Conservation (phyloP, 2,797 vertebrate genomes). For the Eidolon dupreanum region DNA sequence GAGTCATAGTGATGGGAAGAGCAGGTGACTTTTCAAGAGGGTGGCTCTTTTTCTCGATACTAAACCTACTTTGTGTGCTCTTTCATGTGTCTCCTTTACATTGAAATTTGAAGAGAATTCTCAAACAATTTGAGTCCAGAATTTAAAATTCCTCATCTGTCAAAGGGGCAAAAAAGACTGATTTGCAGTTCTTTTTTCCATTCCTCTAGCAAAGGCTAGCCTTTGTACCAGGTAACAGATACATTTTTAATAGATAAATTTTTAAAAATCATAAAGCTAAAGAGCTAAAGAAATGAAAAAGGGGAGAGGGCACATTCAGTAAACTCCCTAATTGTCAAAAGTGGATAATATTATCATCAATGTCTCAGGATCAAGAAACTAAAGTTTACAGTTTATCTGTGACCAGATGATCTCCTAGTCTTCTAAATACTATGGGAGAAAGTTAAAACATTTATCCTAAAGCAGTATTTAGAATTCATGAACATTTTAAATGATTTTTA, state of each 20-base stretch:
- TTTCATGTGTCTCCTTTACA: constrained; percentile 32
- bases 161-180: constrained; percentile 39
- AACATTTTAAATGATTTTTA: constrained; percentile 28
- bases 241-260: neutral
- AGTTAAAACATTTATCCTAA: constrained; percentile 45
- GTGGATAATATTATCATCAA: neutral
- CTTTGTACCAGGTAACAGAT: neutral
- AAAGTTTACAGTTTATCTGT: neutral
- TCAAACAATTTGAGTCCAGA: constrained; percentile 41
- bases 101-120: constrained; percentile 57
- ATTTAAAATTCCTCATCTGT: constrained; percentile 48
- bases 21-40: constrained; percentile 1
- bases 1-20: neutral
- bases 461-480: neutral
- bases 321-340: constrained; percentile 7
- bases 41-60: constrained; percentile 25
- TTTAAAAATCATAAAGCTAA: neutral
- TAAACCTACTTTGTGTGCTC: constrained; percentile 40
- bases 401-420: neutral
- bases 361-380: constrained; percentile 43
- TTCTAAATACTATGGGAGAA: constrained; percentile 29
- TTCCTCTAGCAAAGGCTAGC: constrained; percentile 40
- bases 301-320: neutral
- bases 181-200: constrained; percentile 35
- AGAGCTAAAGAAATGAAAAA: neutral